Conservation (phyloP, 2,888 invertebrate species). For the Drosophila macrospina region DNA sequence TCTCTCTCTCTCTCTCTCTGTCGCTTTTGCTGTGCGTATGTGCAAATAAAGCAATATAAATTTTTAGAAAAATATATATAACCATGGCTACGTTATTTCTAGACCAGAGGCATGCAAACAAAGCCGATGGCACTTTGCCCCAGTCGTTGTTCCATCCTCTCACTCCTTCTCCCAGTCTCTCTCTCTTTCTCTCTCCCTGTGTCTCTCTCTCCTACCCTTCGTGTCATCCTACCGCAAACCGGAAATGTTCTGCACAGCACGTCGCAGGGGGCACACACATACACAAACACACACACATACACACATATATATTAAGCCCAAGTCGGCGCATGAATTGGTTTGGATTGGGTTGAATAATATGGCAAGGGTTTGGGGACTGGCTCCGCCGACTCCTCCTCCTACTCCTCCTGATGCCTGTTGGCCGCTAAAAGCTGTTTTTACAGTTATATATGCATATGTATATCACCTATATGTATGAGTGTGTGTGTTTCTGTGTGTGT, state of each 20-base stretch:
- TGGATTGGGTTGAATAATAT: constrained; percentile 12
- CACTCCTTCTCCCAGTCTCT: neutral
- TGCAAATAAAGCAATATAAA: constrained; percentile 77
- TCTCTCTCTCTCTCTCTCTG: neutral
- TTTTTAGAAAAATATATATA: constrained; percentile 74
- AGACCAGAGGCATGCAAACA: constrained; percentile 77
- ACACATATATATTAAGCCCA: constrained; percentile 1
- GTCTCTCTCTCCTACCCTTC: constrained; percentile 1
- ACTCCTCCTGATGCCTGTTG: constrained; percentile 52
- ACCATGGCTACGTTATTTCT: constrained; percentile 73
- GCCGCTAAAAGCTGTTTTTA: constrained; percentile 81
- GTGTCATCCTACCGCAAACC: constrained; percentile 39
- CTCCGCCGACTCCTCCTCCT: constrained; percentile 14
- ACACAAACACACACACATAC: constrained; percentile 33
- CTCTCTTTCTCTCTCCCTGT: too few relatives aligned
- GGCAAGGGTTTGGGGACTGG: neutral
- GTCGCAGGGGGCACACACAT: constrained; percentile 56
- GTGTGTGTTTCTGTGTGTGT: constrained; percentile 30
- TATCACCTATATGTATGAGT: constrained; percentile 10
- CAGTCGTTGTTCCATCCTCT: constrained; percentile 32
- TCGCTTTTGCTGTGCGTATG: constrained; percentile 13
- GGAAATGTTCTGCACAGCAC: constrained; percentile 79
- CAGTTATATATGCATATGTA: constrained; percentile 46
- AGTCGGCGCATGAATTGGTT: constrained; percentile 22
- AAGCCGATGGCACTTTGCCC: constrained; percentile 74